A percentile compares a stretch with the other conserved stretches of the same genome.
Evolutionary conservation across 2,113 vertebrate species (phyloP).

Genomic region (Pygoscelis antarcticus): DNA sequence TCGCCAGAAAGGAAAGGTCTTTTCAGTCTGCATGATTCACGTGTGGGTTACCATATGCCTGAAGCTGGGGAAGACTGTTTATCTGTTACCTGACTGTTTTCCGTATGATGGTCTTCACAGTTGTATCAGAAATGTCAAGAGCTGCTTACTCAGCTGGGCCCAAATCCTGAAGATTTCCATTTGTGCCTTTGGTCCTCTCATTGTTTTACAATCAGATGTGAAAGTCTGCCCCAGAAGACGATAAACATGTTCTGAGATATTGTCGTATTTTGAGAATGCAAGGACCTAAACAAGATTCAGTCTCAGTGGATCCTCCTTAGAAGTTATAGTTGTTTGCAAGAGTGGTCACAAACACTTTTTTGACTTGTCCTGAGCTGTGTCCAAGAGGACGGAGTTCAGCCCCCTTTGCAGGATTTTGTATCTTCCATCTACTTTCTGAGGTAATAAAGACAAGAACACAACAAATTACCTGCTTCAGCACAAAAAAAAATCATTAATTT

Average conservation of each 20-base stretch:
- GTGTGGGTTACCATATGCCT: background rate
- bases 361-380: background rate
- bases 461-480: background rate
- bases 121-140: background rate
- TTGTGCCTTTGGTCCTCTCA: background rate
- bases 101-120: background rate
- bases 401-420: background rate
- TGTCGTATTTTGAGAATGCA: background rate
- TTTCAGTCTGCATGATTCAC: background rate
- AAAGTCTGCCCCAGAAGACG: background rate
- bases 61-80: background rate
- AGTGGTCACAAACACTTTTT: background rate
- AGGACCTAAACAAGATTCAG: background rate
- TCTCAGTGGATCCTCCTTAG: background rate
- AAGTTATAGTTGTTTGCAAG: background rate
- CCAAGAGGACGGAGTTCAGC: background rate
- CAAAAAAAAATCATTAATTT: background rate
- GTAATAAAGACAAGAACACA: background rate
- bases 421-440: background rate
- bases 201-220: background rate
- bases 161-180: background rate
- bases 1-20: background rate
- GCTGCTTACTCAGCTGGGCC: background rate
- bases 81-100: background rate
- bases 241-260: background rate